A percentile compares a stretch with the other conserved stretches of the same genome.
Conservation (phyloP, 37 sponge, comb jelly and placozoan genomes). For the Amphimedon queenslandica region DNA sequence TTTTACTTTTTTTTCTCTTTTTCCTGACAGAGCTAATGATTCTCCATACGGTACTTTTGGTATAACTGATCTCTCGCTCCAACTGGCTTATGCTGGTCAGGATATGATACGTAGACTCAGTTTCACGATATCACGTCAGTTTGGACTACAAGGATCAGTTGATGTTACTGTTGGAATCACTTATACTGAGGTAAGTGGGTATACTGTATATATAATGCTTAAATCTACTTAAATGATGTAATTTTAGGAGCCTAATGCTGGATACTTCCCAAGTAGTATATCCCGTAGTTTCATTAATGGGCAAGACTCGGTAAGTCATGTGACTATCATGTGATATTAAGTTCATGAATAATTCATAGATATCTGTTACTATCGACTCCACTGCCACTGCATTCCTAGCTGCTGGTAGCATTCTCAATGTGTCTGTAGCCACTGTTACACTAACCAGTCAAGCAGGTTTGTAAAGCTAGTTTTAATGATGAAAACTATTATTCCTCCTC, state of each 20-base stretch:
- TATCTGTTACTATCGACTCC: not conserved
- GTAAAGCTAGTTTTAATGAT: too few relatives aligned
- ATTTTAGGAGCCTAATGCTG: constrained; percentile 6
- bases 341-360: not conserved
- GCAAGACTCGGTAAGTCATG: not conserved
- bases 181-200: constrained; percentile 41
- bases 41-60: constrained; percentile 51
- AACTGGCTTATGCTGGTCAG: not conserved
- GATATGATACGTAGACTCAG: constrained; percentile 12
- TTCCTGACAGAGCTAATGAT: constrained; percentile 36
- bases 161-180: constrained; percentile 9
- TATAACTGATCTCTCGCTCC: constrained; percentile 4
- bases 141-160: constrained; percentile 28
- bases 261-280: not conserved
- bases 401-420: constrained; percentile 29
- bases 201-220: not conserved
- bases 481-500: too few relatives aligned
- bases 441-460: not conserved
- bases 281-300: constrained; percentile 1
- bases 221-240: too few relatives aligned
- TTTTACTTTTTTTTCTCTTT: not conserved
- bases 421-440: constrained; percentile 38
- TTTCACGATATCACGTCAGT: constrained; percentile 28
- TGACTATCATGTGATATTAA: not conserved
- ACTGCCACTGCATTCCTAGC: constrained; percentile 33